Evolutionary conservation across 2,113 vertebrate genomes (phyloP), one percentile per base, ranked within the genome.

Genomic region (Pontoporia blainvillei): DNA sequence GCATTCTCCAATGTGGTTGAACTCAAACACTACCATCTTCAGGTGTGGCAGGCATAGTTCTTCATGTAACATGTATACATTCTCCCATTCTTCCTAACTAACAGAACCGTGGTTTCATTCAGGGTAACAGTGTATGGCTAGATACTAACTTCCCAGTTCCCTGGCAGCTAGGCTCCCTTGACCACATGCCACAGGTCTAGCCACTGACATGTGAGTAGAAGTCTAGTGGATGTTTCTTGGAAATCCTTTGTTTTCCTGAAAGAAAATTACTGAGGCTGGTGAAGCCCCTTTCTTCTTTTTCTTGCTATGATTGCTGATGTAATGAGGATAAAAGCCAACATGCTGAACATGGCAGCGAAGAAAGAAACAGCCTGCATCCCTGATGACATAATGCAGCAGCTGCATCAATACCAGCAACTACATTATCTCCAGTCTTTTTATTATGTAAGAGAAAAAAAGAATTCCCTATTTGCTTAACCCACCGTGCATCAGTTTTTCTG

Each of bases 101-200:
- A 29, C 5, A 27, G 25, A 61, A 44, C 8, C 4, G 1, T 3
- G 3, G 2, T 3, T 64, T 36, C 49, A 0, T 59, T 20, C 1
- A 46, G 54, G 5, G 21, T 8, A 12, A 39, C 15, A 8, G 2
- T 10, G 12, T 69, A 6, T 1, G 75, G 27, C 25, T 31, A 36
- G 36, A 11, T 8, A 3, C 17, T 9, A 21, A 12, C 7, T 14
- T 21, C 4, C 66, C 9, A 41, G 31, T 1, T 94, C 79, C 34
- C 75, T 84, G 73, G 49, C 49, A 34, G 86, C n/a, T 57, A 75
- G 13, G 25, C 5, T 39, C 76, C 34, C 52, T 41, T 62, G 71
- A 12, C 11, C 25, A 2, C 13, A 7, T 12, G 15, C 18, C 5
- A 2, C 17, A 17, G 29, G 27, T 8, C 25, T 34, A 41, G 73